Base-by-base conservation (phyloP, 2,113 vertebrate genomes). In the Melanostigma gelatinosum region DNA sequence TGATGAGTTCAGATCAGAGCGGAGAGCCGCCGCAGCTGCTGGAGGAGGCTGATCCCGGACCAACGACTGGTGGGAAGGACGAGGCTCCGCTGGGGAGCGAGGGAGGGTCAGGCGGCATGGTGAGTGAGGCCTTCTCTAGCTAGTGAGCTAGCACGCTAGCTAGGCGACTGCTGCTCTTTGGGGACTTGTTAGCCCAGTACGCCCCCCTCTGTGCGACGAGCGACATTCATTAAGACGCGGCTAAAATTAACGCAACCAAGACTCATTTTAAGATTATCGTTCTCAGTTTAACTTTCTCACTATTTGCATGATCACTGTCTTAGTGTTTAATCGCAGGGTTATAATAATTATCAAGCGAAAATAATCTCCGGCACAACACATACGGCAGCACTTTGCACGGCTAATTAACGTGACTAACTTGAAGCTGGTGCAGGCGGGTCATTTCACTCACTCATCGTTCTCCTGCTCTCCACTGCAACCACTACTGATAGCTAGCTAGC, bases 1-100 rank as follows among this genome's bases (percentile, higher is more conserved):
- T 93, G 94, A 96, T 96, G 95, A 96, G 94, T 96, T 96, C 95
- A 94, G 95, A 95, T 72, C 95, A 94, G 95, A 95, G 91, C 93
- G 93, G 89, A 94, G 95, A 93, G 93, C 94, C 94, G 94, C 95
- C 94, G 93, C 93, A 92, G 95, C 88, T 95, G 95, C 94, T 94
- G 95, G 95, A 95, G 93, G 94, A 94, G 93, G 92, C 93, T 91
- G 94, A 94, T 84, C 93, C 94, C 87, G 93, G 92, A 94, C 92
- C 93, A 90, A 83, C 89, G 90, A 92, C 87, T 92, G 88, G 88
- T 74, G 93, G 83, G 88, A 92, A 93, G 89, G 93, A 91, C 92
- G 92, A 92, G 87, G 89, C 92, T 92, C 83, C 86, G 85, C 88
- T 75, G 87, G 89, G 91, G 89, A 90, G 88, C 89, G 93, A 94